phyloP scores from a whole-genome alignment of 2,797 vertebrate species.

The Sebastes itinus region DNA sequence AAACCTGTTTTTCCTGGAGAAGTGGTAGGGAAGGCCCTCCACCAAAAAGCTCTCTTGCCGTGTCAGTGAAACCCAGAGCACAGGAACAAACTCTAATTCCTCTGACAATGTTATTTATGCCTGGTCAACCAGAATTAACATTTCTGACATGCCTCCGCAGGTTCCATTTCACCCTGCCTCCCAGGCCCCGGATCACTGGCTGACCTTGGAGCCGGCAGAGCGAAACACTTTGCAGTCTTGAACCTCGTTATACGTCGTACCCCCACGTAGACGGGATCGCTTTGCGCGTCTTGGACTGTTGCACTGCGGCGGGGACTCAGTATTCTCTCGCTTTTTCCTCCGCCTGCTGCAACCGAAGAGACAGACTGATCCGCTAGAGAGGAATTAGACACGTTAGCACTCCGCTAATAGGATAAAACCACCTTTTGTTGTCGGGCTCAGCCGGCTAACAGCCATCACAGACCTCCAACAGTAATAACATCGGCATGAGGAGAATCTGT shows the following conservation, averaged over 20 bases:
- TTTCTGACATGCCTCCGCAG: constrained; percentile 64
- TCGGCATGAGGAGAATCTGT: constrained; percentile 62
- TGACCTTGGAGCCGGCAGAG: constrained; percentile 35
- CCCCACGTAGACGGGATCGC: background rate
- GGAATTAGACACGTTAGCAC: constrained; percentile 52
- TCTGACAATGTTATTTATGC: constrained; percentile 73
- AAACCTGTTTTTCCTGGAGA: constrained; percentile 45
- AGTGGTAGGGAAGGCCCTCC: background rate
- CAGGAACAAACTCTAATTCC: constrained; percentile 62
- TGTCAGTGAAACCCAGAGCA: constrained; percentile 51
- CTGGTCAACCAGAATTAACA: constrained; percentile 68
- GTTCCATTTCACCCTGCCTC: constrained; percentile 54
- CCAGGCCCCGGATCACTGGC: constrained; percentile 29
- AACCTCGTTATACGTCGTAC: background rate
- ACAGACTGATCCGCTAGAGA: constrained; percentile 11
- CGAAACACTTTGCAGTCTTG: background rate
- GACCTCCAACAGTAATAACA: constrained; percentile 64
- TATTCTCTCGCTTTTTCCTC: background rate
- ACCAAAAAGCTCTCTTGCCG: constrained; percentile 14
- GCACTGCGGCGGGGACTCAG: background rate
- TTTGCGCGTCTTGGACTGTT: background rate
- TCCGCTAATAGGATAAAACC: constrained; percentile 58
- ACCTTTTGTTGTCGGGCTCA: constrained; percentile 61
- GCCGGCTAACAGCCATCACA: constrained; percentile 33
- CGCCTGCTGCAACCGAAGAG: constrained; percentile 4